Evolutionary conservation across 2,888 invertebrate species (phyloP), one percentile per base, ranked within the genome.

Genomic region (Drosophila neotestacea): DNA sequence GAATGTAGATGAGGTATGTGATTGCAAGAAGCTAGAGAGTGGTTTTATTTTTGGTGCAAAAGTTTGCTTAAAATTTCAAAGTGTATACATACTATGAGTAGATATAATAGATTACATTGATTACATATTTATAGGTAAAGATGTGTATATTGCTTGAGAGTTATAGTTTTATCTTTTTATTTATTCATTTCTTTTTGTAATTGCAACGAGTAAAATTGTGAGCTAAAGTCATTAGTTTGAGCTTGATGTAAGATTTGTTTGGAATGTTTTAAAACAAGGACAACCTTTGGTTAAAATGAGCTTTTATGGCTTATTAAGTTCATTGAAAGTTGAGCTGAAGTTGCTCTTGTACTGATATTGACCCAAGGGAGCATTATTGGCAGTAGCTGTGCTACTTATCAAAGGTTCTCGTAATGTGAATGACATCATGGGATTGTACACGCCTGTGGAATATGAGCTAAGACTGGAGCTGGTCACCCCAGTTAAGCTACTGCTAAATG

Each of bases 391-490:
- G 50, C 30, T 58, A 61, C 52, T 44, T 27, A 61, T 36, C n/a
- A 83, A 54, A 4, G 91, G 86, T 54, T 88, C 89, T 58, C 82
- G 79, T 62, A 89, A 67, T 32, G 89, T 91, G 46, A 81, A 81
- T 32, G 90, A 80, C 78, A 90, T 81, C 69, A 91, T 80, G 47
- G 91, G 89, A 77, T 85, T 90, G 63, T 85, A 90, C 4, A 83
- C 88, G 39, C 89, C 89, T 9, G 85, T 82, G 50, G 89, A 71
- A 42, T 81, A 81, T 39, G 84, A 66, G 64, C 60, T 73, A 30
- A 66, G 72, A 44, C 48, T 77, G 27, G 75, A 50, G 4, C 59
- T 52, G 56, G 47, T 16, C 13, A 16, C 28, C 0, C 41, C 58
- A 28, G 63, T 32, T 11, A 56, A 46, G 7, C 62, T 74, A 6